Evolutionary conservation across 2,113 vertebrate species (phyloP).

Genomic region (Crotalus tigris): DNA sequence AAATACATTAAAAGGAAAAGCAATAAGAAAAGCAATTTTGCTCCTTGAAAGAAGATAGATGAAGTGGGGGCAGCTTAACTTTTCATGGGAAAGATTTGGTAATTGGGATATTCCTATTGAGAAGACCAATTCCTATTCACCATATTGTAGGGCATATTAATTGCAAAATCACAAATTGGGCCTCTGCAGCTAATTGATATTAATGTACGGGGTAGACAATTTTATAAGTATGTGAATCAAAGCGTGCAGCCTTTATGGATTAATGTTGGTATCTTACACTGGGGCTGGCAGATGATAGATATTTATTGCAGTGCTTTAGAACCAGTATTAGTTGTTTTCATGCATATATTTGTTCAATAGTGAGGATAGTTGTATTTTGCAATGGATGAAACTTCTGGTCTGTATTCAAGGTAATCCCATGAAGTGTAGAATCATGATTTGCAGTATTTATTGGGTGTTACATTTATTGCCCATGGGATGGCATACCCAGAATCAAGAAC

Average conservation of each 20-base stretch:
- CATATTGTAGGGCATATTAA: no score
- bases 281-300: not conserved
- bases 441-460: not conserved
- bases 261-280: not conserved
- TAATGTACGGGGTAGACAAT: not conserved
- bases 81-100: no score
- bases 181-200: not conserved
- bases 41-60: no score
- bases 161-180: no score
- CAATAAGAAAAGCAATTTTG: no score
- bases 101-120: no score
- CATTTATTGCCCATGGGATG: not conserved
- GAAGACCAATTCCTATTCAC: no score
- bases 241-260: not conserved
- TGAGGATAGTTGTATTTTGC: not conserved
- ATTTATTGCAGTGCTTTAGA: not conserved
- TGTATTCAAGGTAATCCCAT: not conserved
- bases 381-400: not conserved
- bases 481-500: not conserved
- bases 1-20: no score
- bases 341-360: not conserved
- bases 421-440: not conserved
- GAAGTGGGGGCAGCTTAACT: no score
- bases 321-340: not conserved
- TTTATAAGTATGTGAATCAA: not conserved